Base-by-base conservation (phyloP, 2,113 vertebrate species). In the Stictonetta naevosa region DNA sequence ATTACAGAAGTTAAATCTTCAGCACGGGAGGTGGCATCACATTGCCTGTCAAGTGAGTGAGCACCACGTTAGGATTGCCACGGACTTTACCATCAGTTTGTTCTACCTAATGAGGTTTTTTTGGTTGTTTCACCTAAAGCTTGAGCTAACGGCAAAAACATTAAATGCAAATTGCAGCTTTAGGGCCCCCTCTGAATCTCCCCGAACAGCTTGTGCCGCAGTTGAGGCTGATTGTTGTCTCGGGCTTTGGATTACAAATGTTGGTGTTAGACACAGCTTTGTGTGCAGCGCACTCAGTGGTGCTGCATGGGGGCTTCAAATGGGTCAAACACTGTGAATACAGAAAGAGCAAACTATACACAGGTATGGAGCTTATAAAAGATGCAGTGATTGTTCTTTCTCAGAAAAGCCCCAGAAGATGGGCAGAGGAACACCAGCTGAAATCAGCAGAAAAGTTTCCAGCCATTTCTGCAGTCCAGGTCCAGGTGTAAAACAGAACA, bases 121-220 rank as follows among this genome's bases (percentile, higher is more conserved):
- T 48, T 22, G 46, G 46, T 48, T 62, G 34, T 79, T 83, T 95
- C 77, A 79, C 86, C 90, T 86, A 60, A 92, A 93, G 69, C n/a
- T 46, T 71, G 72, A 88, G 68, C 88, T 94, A 83, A 69, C 2
- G 4, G 92, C 80, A 84, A 73, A 76, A 79, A 14, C 71, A 62
- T 66, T 82, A 79, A 84, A 87, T 77, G 83, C 55, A 92, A 74
- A 92, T 89, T 78, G 77, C 66, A 85, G 88, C 83, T 93, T 53
- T 68, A 91, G 74, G 92, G 67, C 25, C 77, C 66, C 42, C 31
- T 59, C 82, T 73, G 83, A 76, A 56, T 79, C 4, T 16, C 71
- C 11, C 9, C 19, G 74, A 81, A 58, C 69, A 73, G 78, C 74
- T 91, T 90, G 91, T 11, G 1, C 78, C 85, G 77, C 84, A 25